Base-by-base conservation (phyloP, 2,113 vertebrate genomes). In the Calidris pygmaea region DNA sequence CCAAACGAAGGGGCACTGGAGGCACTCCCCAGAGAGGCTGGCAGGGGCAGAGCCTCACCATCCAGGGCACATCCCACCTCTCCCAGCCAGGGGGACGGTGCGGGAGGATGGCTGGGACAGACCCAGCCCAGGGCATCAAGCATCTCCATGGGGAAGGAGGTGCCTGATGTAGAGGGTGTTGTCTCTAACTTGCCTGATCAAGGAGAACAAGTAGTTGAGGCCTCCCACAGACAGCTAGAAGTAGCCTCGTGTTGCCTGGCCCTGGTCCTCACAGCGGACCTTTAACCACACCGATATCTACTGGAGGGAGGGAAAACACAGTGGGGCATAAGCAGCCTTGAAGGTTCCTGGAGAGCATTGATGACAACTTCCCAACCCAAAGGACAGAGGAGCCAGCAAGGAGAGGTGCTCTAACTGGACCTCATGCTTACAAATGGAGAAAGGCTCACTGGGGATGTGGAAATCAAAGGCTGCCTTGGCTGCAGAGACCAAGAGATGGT, bases 1-100 rank as follows among this genome's bases (percentile, higher is more conserved):
- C 30, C 53, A 76, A 37, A 65, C 18, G 45, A 82, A 67, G 0
- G 6, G n/a, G 30, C 12, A 23, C 14, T 15, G 12, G 26, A 72
- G 56, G 35, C 0, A 3, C 1, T 70, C 15, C 22, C 32, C 21
- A 17, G 3, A 10, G 3, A 8, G 37, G 23, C 16, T 66, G 50
- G 50, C 50, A 52, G n/a, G 13, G 12, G 34, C 80, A 56, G 24
- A 26, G 3, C 13, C 35, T 35, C 3, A 10, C 26, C 20, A 7
- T 9, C 24, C 6, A 1, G 59, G 20, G 14, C 14, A n/a, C 34
- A 21, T 30, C 45, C 35, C 34, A 34, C 6, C 15, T 58, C 8
- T 9, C 13, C 29, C 22, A 47, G 30, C 26, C 16, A 43, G 24
- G 45, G 15, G 45, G 37, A 43, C 70, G 35, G 18, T 29, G 32